A percentile compares a stretch with the other conserved stretches of the same genome.
Evolutionary conservation across 2,888 invertebrate species (phyloP).

Genomic region (Conus canariensis): DNA sequence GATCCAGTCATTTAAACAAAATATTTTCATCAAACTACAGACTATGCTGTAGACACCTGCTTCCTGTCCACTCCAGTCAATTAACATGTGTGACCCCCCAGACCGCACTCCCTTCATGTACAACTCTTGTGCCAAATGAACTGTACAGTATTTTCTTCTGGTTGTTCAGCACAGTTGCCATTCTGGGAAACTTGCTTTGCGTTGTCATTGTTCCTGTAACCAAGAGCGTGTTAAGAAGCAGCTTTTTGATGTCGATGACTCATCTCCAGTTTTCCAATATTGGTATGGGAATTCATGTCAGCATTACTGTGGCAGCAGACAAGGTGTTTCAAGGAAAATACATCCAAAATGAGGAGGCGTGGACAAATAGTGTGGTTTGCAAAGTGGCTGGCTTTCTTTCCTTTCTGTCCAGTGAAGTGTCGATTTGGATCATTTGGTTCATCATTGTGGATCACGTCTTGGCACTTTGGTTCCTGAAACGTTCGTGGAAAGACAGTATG

Average conservation of each 20-base stretch:
- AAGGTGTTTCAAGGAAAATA: not conserved
- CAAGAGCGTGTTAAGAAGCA: not conserved
- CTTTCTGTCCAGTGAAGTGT: conserved; percentile 2
- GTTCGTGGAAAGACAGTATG: no score
- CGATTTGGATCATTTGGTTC: not conserved
- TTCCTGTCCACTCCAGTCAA: not conserved
- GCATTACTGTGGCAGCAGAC: not conserved
- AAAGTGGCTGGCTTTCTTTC: not conserved
- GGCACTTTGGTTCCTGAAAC: not conserved
- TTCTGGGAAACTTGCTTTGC: not conserved
- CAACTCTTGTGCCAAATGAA: not conserved
- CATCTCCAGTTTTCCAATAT: not conserved
- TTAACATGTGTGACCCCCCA: not conserved
- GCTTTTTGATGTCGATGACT: not conserved
- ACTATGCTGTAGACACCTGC: not conserved
- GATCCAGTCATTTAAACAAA: not conserved
- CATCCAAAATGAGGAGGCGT: not conserved
- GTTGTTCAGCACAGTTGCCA: not conserved
- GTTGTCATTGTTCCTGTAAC: not conserved
- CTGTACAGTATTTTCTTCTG: not conserved
- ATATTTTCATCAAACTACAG: conserved; percentile 1
- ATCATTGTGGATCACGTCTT: not conserved
- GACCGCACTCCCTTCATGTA: not conserved
- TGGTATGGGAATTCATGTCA: not conserved
- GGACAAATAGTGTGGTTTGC: not conserved